These are phyloP conservation scores for Mongoloraphidia duomilia DNA, from an alignment of 2,888 invertebrate genomes.

Conservation along the genomic window DNA sequence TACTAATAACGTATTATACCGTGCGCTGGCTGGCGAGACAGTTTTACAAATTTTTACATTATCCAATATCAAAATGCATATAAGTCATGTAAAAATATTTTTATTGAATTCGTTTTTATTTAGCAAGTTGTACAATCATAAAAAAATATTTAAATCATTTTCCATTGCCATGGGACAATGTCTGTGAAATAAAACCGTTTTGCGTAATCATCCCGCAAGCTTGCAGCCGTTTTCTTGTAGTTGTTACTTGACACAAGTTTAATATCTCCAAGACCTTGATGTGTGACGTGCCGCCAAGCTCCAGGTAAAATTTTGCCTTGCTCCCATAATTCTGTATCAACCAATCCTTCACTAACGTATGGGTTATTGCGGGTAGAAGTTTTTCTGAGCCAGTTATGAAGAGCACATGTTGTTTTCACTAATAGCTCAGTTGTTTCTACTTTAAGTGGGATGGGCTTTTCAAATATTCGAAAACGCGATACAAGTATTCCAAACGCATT, in stretches of 20 bases:
- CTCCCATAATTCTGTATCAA: constrained; percentile 2
- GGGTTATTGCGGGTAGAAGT: constrained; percentile 2
- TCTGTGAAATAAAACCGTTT: constrained; percentile 13
- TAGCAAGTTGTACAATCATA: too few species aligned
- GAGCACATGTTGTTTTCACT: constrained; percentile 14
- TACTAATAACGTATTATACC: too few species aligned
- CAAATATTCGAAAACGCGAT: constrained; percentile 11
- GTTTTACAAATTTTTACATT: too few species aligned
- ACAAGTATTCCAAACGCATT: constrained; percentile 17
- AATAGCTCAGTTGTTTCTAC: constrained; percentile 10
- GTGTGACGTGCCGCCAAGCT: constrained; percentile 6
- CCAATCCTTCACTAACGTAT: background rate
- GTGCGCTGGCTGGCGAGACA: too few species aligned
- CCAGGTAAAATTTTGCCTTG: constrained; percentile 5
- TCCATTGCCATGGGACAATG: constrained; percentile 16
- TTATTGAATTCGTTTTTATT: too few species aligned
- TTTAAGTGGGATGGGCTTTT: constrained; percentile 5
- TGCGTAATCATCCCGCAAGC: constrained; percentile 12
- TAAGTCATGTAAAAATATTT: too few species aligned
- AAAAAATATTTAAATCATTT: constrained; percentile 9
- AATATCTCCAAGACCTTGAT: too few species aligned
- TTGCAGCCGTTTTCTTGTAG: constrained; percentile 10
- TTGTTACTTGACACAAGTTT: background rate
- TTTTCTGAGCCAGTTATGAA: constrained; percentile 17
- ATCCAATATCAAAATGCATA: too few species aligned